Conservation (phyloP, 2,113 vertebrate species). For the Nothocercus nigrocapillus region DNA sequence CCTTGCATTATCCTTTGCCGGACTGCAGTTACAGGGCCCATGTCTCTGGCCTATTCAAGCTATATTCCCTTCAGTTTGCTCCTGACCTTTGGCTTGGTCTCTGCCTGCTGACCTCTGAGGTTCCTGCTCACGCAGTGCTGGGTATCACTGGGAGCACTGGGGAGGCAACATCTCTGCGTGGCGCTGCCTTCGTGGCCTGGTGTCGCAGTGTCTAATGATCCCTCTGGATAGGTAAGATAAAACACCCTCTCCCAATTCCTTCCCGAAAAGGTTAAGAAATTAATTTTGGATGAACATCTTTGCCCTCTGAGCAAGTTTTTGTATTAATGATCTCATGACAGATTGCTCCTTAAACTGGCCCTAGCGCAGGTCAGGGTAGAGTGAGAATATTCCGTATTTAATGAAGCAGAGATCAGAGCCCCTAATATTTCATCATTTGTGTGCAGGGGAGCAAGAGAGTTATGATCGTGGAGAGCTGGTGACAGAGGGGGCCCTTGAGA, state of each 20-base stretch:
- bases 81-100: slow-evolving; percentile 12
- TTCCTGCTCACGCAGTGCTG: not conserved
- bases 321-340: slow-evolving; percentile 80
- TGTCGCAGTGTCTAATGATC: slow-evolving; percentile 26
- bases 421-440: slow-evolving; percentile 74
- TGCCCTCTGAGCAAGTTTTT: slow-evolving; percentile 71
- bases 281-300: slow-evolving; percentile 79
- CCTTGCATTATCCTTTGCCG: not conserved
- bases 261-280: slow-evolving; percentile 76
- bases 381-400: slow-evolving; percentile 78
- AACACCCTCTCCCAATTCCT: slow-evolving; percentile 69
- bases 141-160: not conserved
- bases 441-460: slow-evolving; percentile 41
- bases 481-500: not conserved
- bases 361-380: slow-evolving; percentile 71
- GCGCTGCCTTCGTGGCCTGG: slow-evolving; percentile 36
- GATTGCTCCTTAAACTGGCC: slow-evolving; percentile 78
- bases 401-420: slow-evolving; percentile 79
- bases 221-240: slow-evolving; percentile 55
- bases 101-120: not conserved
- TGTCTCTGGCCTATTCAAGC: not conserved
- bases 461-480: slow-evolving; percentile 25
- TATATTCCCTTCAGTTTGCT: not conserved
- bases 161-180: not conserved
- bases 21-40: not conserved